Evolutionary conservation across 2,797 vertebrate species (phyloP), one percentile per base, ranked within the genome.

Genomic region (Chrosomus eos): DNA sequence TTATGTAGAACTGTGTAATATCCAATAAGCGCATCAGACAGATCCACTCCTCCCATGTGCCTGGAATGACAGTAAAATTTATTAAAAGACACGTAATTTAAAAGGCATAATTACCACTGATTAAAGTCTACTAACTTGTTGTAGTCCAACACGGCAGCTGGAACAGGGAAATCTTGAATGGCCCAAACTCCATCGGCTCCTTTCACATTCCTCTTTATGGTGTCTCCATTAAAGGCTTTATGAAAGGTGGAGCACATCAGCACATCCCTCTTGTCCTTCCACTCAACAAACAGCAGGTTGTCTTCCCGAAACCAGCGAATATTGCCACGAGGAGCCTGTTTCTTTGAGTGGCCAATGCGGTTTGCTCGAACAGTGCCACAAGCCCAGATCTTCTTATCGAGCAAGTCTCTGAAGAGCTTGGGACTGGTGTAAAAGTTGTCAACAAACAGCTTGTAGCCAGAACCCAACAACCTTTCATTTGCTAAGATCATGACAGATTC

Each of bases 361-460:
- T 87, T 91, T 6, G 88, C 70, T 0, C 92, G 89, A 1, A 94
- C 62, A 0, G 93, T 94, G 13, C 83, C 83, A 62, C 83, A 85
- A 40, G 68, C 76, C 33, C 91, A 93, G 0, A 92, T 68, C 5
- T 23, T 81, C 13, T 80, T 80, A 3, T 1, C 1, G 4, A 77
- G 51, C 14, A 90, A 83, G 26, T 86, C 76, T 5, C 10, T 64
- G 68, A 89, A 89, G 19, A 94, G 89, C n/a, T 76, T 73, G 0
- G 92, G 91, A 66, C 93, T 94, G 11, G 92, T 93, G 91, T 93
- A 95, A 45, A 92, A 94, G 90, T 90, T 92, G 74, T 95, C 93
- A 14, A 94, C 90, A 4, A 92, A 94, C 33, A 95, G 89, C 43
- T 91, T 92, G 81, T 95, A 93, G 78, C 38, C 38, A 40, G 38